Percentiles rank a stretch among this genome's conserved stretches.
phyloP scores from a whole-genome alignment of 92 coral and sea anemone species.

The Micromussa lordhowensis region DNA sequence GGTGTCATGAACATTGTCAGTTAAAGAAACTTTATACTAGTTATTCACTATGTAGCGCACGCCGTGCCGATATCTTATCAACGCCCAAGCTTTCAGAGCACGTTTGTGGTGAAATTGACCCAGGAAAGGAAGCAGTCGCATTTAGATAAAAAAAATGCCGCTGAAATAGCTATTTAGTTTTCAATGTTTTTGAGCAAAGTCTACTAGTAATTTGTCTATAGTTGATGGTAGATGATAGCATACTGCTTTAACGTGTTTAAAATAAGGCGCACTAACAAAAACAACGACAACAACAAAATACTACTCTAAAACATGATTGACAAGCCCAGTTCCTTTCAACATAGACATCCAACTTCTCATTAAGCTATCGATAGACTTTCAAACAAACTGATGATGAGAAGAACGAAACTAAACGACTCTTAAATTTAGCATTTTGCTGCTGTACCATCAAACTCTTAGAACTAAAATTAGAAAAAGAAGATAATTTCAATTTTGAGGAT shows the following conservation, averaged over 20 bases:
- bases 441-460: not conserved
- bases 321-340: not conserved
- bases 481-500: not conserved
- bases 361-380: not conserved
- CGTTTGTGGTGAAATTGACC: not conserved
- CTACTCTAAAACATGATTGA: not conserved
- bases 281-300: not conserved
- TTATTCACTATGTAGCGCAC: not conserved
- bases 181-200: not conserved
- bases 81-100: not conserved
- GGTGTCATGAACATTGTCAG: conserved; percentile 7
- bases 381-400: not conserved
- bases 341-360: not conserved
- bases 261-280: not conserved
- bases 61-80: conserved; percentile 26
- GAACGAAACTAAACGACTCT: not conserved
- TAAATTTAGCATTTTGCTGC: not conserved
- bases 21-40: not conserved
- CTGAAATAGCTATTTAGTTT: not conserved
- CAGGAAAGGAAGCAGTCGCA: not conserved
- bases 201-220: not conserved
- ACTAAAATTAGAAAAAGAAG: not conserved
- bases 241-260: not conserved
- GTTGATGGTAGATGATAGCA: not conserved
- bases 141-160: not conserved